A percentile compares a stretch with the other conserved stretches of the same genome.
Conservation (phyloP, 2,113 vertebrate species). For the Edolisoma coerulescens region DNA sequence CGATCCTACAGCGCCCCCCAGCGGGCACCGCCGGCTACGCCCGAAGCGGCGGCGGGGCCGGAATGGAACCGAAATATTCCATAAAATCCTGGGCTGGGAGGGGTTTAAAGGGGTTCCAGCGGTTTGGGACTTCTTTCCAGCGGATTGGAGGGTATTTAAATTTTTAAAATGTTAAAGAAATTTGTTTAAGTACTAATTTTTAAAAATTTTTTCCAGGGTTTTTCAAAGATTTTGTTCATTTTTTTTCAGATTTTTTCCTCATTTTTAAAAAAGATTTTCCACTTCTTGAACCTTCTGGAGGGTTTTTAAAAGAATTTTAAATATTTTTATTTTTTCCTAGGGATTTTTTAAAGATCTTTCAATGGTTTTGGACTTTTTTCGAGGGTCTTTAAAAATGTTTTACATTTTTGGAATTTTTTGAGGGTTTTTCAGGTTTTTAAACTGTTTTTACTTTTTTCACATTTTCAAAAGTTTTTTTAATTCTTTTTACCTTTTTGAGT, state of each 20-base stretch:
- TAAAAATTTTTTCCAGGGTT: neutral
- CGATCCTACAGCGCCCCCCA: neutral
- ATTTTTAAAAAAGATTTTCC: fast-evolving
- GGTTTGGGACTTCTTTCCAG: neutral
- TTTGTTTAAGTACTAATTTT: fast-evolving
- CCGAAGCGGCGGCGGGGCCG: neutral
- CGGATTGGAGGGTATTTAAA: neutral
- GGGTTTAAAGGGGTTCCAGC: too few relatives aligned
- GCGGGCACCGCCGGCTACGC: neutral
- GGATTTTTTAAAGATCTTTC: neutral
- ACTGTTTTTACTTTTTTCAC: neutral
- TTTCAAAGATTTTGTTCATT: neutral
- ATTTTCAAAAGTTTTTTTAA: neutral
- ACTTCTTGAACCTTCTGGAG: neutral
- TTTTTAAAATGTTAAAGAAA: neutral
- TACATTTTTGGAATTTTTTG: fast-evolving
- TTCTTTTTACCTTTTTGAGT: neutral
- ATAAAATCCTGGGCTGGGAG: neutral
- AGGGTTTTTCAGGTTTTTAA: neutral
- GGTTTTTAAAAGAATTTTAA: fast-evolving
- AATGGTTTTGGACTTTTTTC: neutral
- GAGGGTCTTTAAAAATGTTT: fast-evolving
- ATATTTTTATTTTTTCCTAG: fast-evolving
- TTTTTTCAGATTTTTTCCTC: too few relatives aligned
- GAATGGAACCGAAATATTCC: neutral